Percentiles rank a stretch among this genome's conserved stretches.
Evolutionary conservation across 1,140 invertebrate species (phyloP).

Genomic region (Holcopasites calliopsidis): DNA sequence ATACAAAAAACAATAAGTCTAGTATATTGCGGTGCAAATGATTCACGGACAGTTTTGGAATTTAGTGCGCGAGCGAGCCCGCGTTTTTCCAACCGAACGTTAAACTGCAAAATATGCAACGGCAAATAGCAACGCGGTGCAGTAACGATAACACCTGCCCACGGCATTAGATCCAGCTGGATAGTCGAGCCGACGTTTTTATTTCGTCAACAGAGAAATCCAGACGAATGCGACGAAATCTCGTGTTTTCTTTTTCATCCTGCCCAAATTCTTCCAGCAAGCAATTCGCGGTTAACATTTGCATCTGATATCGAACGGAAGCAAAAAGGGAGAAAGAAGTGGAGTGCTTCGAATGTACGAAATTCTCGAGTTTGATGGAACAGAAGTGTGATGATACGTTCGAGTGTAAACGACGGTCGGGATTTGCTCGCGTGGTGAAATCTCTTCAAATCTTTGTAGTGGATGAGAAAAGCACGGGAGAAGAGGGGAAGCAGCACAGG

Average conservation of each 20-base stretch:
- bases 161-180: neutral
- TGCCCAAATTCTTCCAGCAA: too few relatives aligned
- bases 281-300: too few relatives aligned
- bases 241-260: too few relatives aligned
- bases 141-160: conserved; percentile 1
- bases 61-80: neutral
- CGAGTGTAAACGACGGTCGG: too few relatives aligned
- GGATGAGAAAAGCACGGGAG: neutral
- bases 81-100: neutral
- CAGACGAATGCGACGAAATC: neutral
- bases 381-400: too few relatives aligned
- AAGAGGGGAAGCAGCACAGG: neutral
- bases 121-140: neutral
- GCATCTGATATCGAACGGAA: too few relatives aligned
- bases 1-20: neutral
- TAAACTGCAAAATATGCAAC: neutral
- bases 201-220: neutral
- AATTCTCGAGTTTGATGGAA: too few relatives aligned
- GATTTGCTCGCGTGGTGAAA: too few relatives aligned
- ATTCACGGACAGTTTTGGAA: neutral
- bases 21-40: neutral
- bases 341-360: too few relatives aligned
- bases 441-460: neutral
- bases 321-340: too few relatives aligned
- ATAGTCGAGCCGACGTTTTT: neutral